Percentiles rank a stretch among this genome's conserved stretches.
Evolutionary conservation across 2,888 invertebrate genomes (phyloP).

Genomic region (Orthosia incerta): DNA sequence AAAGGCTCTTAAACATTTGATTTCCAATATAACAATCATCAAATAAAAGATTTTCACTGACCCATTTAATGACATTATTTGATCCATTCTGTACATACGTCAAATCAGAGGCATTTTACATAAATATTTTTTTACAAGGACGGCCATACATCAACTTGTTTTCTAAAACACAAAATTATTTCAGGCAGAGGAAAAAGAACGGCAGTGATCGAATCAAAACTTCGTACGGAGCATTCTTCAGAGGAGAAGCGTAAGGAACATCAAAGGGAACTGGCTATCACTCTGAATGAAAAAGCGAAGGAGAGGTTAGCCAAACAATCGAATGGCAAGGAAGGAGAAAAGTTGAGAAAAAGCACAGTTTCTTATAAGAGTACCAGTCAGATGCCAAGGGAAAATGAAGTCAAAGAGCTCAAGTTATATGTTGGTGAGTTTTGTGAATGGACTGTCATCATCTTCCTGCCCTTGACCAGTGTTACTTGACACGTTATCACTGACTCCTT

Average conservation of each 20-base stretch:
- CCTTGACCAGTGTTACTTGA: too few species aligned
- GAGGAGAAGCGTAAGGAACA: constrained; percentile 99
- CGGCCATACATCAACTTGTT: not conserved
- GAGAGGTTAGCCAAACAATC: constrained; percentile 97
- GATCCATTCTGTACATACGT: not conserved
- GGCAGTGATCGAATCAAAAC: constrained; percentile 97
- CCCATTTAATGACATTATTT: not conserved
- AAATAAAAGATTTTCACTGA: too few species aligned
- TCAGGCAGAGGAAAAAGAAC: constrained; percentile 94
- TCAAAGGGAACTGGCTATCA: constrained; percentile 97
- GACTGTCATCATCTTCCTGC: too few species aligned
- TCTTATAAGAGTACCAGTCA: constrained; percentile 98
- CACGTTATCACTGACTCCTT: too few species aligned
- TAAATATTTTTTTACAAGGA: not conserved
- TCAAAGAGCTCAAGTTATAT: constrained; percentile 97
- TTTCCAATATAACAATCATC: not conserved
- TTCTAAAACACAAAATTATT: constrained; percentile 54
- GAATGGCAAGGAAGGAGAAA: constrained; percentile 96
- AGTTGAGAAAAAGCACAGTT: constrained; percentile 97
- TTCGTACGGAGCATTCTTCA: constrained; percentile 98
- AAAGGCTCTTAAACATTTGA: not conserved
- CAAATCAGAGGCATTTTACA: not conserved
- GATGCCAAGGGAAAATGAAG: constrained; percentile 98
- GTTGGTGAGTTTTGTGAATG: constrained; percentile 93
- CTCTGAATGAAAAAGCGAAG: constrained; percentile 97